Conservation (phyloP, 1,140 invertebrate species). For the Megathymus violae region DNA sequence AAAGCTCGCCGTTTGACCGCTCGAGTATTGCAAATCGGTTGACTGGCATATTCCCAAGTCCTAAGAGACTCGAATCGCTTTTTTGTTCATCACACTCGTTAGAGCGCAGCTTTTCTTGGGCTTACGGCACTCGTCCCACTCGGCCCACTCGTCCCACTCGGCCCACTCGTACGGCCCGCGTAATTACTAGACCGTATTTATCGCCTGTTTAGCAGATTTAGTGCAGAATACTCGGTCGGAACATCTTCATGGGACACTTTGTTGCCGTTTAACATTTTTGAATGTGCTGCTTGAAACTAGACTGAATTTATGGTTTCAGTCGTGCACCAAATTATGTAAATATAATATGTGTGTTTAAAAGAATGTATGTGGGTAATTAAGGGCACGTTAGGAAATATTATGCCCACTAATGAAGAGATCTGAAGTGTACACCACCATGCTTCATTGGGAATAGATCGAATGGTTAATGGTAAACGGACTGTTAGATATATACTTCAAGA, state of each 20-base stretch:
- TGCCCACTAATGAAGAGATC: too few species aligned
- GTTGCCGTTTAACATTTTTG: not conserved
- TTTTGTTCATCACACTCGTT: slow-evolving; percentile 14
- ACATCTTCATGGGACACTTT: slow-evolving; percentile 11
- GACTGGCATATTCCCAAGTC: not conserved
- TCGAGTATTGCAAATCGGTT: not conserved
- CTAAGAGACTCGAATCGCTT: not conserved
- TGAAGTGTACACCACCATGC: too few species aligned
- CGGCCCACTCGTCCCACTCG: slow-evolving; percentile 9
- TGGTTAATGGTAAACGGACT: too few species aligned
- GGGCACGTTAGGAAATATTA: too few species aligned
- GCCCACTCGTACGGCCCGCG: not conserved
- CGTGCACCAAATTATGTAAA: too few species aligned
- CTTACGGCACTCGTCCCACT: slow-evolving; percentile 7
- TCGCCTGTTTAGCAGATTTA: slow-evolving; percentile 20
- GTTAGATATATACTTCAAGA: too few species aligned
- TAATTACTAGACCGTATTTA: slow-evolving; percentile 14
- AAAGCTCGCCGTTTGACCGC: not conserved
- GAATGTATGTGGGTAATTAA: too few species aligned
- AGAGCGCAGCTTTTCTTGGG: not conserved
- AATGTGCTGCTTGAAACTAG: not conserved
- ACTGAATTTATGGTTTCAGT: slow-evolving; percentile 43
- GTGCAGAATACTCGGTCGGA: not conserved
- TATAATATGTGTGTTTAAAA: too few species aligned
- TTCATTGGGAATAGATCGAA: too few species aligned